Evolutionary conservation across 2,797 vertebrate genomes (phyloP).

Genomic region (Phylloscopus collybita): DNA sequence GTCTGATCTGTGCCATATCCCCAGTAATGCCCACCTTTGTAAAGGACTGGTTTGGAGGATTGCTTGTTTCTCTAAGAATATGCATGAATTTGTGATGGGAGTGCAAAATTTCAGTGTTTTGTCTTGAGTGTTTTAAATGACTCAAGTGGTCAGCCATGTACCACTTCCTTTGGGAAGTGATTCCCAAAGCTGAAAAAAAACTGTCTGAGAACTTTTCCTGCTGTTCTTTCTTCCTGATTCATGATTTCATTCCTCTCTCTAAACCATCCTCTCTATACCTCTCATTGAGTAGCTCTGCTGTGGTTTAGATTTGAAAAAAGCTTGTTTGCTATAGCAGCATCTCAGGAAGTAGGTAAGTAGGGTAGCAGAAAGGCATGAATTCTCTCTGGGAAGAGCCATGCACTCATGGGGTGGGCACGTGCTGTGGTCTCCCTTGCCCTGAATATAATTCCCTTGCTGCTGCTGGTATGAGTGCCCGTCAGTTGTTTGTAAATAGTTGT

Average conservation of each 20-base stretch:
- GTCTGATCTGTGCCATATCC: neutral
- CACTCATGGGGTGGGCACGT: neutral
- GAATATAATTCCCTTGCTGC: neutral
- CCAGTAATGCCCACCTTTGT: neutral
- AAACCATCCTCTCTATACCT: neutral
- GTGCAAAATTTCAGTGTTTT: neutral
- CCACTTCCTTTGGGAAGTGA: conserved; percentile 64
- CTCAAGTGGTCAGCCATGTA: neutral
- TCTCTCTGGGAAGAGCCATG: neutral
- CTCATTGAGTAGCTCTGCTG: neutral
- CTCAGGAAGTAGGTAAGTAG: neutral
- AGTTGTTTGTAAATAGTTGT: conserved; percentile 31
- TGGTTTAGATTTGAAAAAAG: neutral
- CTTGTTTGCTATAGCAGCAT: neutral
- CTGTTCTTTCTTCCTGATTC: conserved; percentile 28
- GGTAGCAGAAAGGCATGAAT: neutral
- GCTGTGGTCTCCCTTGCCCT: neutral
- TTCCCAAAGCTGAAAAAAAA: conserved; percentile 54
- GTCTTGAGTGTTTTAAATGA: neutral
- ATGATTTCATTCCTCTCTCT: neutral
- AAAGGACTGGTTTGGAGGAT: neutral
- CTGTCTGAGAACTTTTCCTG: conserved; percentile 44
- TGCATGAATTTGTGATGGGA: neutral
- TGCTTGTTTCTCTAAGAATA: neutral
- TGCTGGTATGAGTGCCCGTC: neutral